These are phyloP conservation scores for Syrphus vitripennis DNA, from an alignment of 2,888 invertebrate species.

Conservation along the genomic window DNA sequence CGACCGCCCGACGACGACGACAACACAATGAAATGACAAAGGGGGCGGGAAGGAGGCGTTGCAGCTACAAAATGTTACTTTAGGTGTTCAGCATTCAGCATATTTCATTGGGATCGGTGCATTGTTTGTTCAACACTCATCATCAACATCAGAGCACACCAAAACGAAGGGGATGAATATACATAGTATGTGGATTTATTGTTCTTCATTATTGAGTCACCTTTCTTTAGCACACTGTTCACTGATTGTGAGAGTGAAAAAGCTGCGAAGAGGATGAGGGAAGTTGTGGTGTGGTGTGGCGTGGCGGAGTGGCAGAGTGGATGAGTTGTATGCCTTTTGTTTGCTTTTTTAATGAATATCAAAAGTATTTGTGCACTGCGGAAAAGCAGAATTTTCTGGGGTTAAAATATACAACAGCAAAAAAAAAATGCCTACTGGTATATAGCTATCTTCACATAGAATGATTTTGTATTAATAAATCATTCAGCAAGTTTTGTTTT, in stretches of 20 bases:
- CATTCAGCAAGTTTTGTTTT: slow-evolving; percentile 19
- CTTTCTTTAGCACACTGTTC: too few species aligned
- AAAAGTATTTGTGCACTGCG: slow-evolving; percentile 16
- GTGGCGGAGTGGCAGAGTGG: too few species aligned
- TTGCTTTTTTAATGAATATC: slow-evolving; percentile 24
- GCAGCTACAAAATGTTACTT: slow-evolving; percentile 25
- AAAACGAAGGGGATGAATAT: background rate
- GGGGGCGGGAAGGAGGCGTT: background rate
- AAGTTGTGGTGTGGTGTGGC: background rate
- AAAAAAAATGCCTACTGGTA: too few species aligned
- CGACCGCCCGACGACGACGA: background rate
- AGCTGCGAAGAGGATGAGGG: background rate
- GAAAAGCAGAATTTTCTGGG: slow-evolving; percentile 28
- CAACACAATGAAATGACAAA: background rate
- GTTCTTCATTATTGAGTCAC: slow-evolving; percentile 49
- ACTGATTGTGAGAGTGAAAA: slow-evolving; percentile 4
- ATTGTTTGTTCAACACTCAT: slow-evolving; percentile 55
- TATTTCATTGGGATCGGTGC: slow-evolving; percentile 31
- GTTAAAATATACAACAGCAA: slow-evolving; percentile 11
- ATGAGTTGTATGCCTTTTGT: background rate
- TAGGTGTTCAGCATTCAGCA: slow-evolving; percentile 47
- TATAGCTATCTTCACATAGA: background rate
- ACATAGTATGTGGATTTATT: slow-evolving; percentile 56
- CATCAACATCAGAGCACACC: background rate
- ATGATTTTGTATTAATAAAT: slow-evolving; percentile 11